A percentile compares a stretch with the other conserved stretches of the same genome.
These are phyloP conservation scores for Hydrotaea diabolus DNA, from an alignment of 2,888 invertebrate species.

Conservation along the genomic window DNA sequence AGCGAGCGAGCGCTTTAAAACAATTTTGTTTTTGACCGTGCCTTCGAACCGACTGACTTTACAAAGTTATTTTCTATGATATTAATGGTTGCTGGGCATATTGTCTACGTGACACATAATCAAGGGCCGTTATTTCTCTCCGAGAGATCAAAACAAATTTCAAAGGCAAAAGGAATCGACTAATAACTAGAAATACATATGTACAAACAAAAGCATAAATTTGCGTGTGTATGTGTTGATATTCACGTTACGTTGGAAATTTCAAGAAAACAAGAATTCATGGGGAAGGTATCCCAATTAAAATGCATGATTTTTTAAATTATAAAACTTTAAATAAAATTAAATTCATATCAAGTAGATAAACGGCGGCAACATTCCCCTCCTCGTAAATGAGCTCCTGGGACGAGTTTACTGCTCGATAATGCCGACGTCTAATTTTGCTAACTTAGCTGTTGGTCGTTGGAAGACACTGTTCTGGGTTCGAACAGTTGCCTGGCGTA, in stretches of 20 bases:
- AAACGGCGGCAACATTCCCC: conserved; percentile 42
- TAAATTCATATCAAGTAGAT: not conserved
- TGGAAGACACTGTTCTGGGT: conserved; percentile 12
- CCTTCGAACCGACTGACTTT: not conserved
- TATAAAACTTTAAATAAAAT: not conserved
- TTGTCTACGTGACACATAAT: not conserved
- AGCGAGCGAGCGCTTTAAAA: conserved; percentile 19
- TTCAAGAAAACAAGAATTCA: not conserved
- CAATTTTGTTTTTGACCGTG: not conserved
- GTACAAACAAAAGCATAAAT: not conserved
- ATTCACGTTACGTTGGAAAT: not conserved
- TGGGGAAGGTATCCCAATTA: not conserved
- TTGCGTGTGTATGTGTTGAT: not conserved
- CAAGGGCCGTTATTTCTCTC: not conserved
- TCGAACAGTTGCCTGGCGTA: conserved; percentile 16
- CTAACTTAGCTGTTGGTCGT: conserved; percentile 32
- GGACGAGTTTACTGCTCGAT: conserved; percentile 29
- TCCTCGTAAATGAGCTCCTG: conserved; percentile 35
- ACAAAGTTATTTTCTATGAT: not conserved
- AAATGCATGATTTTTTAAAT: too few species aligned
- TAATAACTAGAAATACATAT: not conserved
- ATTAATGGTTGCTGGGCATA: too few species aligned
- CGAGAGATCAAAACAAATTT: not conserved
- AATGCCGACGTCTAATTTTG: conserved; percentile 42
- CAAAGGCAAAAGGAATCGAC: not conserved